Conservation (phyloP, 2,888 invertebrate genomes). For the Pollenia angustigena region DNA sequence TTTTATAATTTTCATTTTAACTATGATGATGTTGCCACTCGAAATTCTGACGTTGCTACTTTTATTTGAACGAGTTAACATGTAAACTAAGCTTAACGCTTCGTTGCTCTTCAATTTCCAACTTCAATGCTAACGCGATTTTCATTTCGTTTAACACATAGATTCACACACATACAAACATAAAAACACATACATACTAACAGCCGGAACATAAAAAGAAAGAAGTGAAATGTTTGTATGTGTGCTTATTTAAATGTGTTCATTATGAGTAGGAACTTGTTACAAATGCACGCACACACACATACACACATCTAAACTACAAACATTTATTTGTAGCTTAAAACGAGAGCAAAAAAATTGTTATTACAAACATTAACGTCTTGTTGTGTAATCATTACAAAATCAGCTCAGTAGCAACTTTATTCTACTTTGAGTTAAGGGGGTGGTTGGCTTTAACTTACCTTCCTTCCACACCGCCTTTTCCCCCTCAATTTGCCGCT, state of each 20-base stretch:
- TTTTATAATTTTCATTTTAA: conserved; percentile 50
- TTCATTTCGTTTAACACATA: conserved; percentile 46
- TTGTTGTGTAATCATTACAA: conserved; percentile 71
- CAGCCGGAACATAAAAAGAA: conserved; percentile 37
- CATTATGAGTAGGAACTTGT: conserved; percentile 46
- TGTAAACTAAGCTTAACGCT: conserved; percentile 74
- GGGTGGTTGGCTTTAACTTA: not conserved
- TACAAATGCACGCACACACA: conserved; percentile 21
- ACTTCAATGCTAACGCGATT: conserved; percentile 72
- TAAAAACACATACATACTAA: not conserved
- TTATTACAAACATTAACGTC: conserved; percentile 70
- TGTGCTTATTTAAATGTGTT: conserved; percentile 29
- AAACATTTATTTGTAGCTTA: conserved; percentile 45
- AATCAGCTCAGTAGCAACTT: conserved; percentile 69
- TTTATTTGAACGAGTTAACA: conserved; percentile 73
- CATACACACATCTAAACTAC: not conserved
- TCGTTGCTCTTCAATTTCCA: conserved; percentile 73
- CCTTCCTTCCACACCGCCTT: not conserved
- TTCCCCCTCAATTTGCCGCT: too few relatives aligned
- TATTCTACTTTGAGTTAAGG: conserved; percentile 26
- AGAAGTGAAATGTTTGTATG: conserved; percentile 36
- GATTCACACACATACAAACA: not conserved
- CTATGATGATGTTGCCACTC: conserved; percentile 66
- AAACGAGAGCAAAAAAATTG: conserved; percentile 50
- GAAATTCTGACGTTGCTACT: conserved; percentile 72